Evolutionary conservation across 2,113 vertebrate genomes (phyloP).

Genomic region (Entosphenus tridentatus): DNA sequence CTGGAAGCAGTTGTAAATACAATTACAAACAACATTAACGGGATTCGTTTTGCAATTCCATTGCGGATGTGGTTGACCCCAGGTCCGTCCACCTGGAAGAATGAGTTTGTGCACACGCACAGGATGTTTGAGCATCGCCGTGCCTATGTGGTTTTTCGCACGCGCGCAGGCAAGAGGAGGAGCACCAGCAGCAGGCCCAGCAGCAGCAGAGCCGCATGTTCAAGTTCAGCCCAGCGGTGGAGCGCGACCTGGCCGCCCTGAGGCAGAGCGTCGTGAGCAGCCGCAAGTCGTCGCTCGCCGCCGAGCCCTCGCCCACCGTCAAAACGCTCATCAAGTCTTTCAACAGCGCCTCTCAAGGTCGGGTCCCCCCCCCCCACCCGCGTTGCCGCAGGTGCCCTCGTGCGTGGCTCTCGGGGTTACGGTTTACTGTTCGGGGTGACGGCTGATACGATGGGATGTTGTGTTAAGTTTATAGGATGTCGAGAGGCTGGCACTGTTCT

Average conservation of each 20-base stretch:
- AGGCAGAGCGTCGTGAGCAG: constrained; percentile 80
- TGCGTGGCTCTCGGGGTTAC: not conserved
- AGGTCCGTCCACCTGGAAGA: too few species aligned
- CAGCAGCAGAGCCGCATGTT: constrained; percentile 30
- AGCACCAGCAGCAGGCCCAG: constrained; percentile 18
- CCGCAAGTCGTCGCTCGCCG: constrained; percentile 62
- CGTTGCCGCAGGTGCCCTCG: not conserved
- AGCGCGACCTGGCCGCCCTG: constrained; percentile 64
- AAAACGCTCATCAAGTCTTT: constrained; percentile 95
- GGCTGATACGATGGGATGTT: too few species aligned
- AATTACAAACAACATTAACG: too few species aligned
- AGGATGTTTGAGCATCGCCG: too few species aligned
- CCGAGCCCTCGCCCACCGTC: constrained; percentile 72
- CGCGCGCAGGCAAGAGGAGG: constrained; percentile 54
- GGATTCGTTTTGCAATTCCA: too few species aligned
- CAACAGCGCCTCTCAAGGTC: constrained; percentile 74
- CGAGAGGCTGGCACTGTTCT: too few species aligned
- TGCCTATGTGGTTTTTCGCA: too few species aligned
- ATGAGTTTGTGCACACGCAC: too few species aligned
- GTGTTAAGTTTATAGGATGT: too few species aligned
- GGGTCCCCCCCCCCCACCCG: constrained; percentile 9
- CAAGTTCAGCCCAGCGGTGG: constrained; percentile 91
- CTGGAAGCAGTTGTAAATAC: too few species aligned
- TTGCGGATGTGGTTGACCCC: too few species aligned
- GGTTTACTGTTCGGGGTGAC: not conserved